Evolutionary conservation across 2,797 vertebrate species (phyloP).

Genomic region (Gymnothorax reevesii): DNA sequence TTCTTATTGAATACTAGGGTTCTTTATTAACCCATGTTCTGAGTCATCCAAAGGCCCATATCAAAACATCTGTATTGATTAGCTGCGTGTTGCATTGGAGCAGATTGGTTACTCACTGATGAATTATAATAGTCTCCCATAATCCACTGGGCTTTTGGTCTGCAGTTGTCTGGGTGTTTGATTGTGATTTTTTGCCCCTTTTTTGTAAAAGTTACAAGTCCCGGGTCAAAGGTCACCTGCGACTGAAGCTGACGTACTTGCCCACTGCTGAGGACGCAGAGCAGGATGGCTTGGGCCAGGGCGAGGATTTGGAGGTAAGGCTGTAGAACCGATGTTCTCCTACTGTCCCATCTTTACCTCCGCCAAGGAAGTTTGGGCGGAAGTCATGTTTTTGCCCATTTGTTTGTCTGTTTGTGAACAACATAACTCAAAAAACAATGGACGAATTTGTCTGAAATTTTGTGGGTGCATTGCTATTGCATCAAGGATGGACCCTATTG

Average conservation of each 20-base stretch:
- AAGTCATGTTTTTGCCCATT: too few relatives aligned
- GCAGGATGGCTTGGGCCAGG: constrained; percentile 81
- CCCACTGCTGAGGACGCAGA: constrained; percentile 83
- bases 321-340: neutral
- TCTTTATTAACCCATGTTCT: neutral
- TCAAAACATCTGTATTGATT: neutral
- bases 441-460: too few relatives aligned
- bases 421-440: too few relatives aligned
- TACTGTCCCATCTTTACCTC: neutral
- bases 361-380: too few relatives aligned
- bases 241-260: constrained; percentile 95
- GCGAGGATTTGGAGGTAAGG: constrained; percentile 85
- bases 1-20: neutral
- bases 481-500: too few relatives aligned
- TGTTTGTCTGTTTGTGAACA: too few relatives aligned
- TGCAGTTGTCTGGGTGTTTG: neutral
- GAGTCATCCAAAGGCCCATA: neutral
- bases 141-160: neutral
- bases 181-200: neutral
- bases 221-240: constrained; percentile 93
- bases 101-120: neutral
- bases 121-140: neutral
- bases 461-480: too few relatives aligned
- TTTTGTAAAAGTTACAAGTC: constrained; percentile 83
- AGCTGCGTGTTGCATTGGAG: neutral